phyloP scores from a whole-genome alignment of 2,797 vertebrate genomes.

The Brachyrhaphis roseni region DNA sequence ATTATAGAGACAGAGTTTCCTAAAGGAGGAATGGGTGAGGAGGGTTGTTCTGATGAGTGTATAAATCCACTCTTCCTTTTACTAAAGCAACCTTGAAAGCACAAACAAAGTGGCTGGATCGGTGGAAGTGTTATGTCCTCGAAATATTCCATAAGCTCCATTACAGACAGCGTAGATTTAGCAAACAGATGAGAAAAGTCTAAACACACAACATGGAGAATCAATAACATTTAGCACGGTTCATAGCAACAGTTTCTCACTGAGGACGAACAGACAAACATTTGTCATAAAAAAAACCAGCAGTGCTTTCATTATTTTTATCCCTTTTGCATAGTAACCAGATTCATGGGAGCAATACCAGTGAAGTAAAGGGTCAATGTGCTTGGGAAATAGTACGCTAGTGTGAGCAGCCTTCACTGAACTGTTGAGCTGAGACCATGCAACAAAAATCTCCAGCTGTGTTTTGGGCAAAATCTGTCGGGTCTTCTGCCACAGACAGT shows the following conservation, averaged over 20 bases:
- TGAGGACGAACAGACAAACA: neutral
- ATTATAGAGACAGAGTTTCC: constrained; percentile 4
- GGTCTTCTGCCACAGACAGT: neutral
- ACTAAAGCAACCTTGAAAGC: constrained; percentile 59
- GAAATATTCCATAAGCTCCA: constrained; percentile 41
- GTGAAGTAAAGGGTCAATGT: neutral
- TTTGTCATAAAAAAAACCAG: neutral
- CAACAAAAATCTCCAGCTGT: neutral
- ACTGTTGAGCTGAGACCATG: neutral
- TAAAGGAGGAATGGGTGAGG: constrained; percentile 7
- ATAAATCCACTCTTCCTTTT: constrained; percentile 44
- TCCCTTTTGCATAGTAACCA: neutral
- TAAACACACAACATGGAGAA: constrained; percentile 14
- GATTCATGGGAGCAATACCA: neutral
- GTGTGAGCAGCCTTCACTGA: neutral
- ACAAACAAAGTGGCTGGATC: constrained; percentile 20
- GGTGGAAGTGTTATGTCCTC: constrained; percentile 33
- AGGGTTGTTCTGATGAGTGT: constrained; percentile 42
- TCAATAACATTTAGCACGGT: neutral
- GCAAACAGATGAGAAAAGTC: constrained; percentile 4
- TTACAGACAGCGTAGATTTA: neutral
- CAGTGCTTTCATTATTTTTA: neutral
- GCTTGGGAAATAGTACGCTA: neutral
- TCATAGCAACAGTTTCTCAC: neutral
- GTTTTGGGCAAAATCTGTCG: neutral